Base-by-base conservation (phyloP, 1,140 invertebrate species). In the Aphelinus certus region DNA sequence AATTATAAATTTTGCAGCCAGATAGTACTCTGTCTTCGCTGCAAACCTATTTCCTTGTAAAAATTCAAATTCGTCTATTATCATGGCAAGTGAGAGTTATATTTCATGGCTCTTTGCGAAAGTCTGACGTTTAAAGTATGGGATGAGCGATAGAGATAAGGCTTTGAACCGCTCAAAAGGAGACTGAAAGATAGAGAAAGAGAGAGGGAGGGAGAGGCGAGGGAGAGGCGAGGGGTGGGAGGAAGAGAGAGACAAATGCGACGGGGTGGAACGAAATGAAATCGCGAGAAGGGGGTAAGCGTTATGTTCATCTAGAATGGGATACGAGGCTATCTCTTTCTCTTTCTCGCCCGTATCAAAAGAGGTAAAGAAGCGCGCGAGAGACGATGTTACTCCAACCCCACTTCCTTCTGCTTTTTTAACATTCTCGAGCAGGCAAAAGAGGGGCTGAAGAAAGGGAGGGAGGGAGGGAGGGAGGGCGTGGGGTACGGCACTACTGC, bases 251-350 rank as follows among this genome's bases (percentile, higher is more conserved):
- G 67, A 7, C 46, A 71, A 75, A 70, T 66, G 63, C 71, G 72
- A 72, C 78, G 76, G 72, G 74, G 60, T 68, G 77, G 74, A 76
- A 78, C 66, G 72, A 72, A 82, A 80, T 79, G 75, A 71, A 81
- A 79, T 79, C 63, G 78, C 45, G 76, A 78, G 71, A 77, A 77
- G 61, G 58, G 78, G 72, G 73, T 77, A 78, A 79, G 71, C 69
- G 78, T 78, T 80, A 77, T 78, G 77, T 49, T 74, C 67, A 78
- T 72, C 58, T 63, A 51, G 62, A 72, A 73, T 60, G 66, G 53
- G 63, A 71, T 61, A 61, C 46, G 58, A 72, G 49, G 2, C 49
- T 69, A 6, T n/a, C 48, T 64, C 26, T 3, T n/a, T 66, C 64
- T 53, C 26, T 53, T 53, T 51, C 6, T 64, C 5, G 10, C 51